Evolutionary conservation across 2,888 invertebrate species (phyloP).

Genomic region (Eumacrocentrus americanus): DNA sequence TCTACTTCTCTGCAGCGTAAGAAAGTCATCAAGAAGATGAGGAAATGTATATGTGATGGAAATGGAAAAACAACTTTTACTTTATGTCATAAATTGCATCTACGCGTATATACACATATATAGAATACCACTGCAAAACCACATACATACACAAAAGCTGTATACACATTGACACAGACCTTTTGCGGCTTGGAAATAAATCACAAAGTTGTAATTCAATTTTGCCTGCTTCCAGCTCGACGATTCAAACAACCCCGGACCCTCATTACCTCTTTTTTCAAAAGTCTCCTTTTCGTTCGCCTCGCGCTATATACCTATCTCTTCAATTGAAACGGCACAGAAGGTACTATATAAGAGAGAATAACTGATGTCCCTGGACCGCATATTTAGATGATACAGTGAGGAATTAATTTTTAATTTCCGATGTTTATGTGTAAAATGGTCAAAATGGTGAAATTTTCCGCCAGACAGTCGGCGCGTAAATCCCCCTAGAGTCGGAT

Average conservation of each 20-base stretch:
- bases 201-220: slow-evolving; percentile 6
- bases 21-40: too few species aligned
- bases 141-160: not conserved
- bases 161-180: not conserved
- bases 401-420: not conserved
- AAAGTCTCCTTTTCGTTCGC: not conserved
- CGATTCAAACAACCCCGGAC: not conserved
- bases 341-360: too few species aligned
- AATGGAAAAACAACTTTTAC: too few species aligned
- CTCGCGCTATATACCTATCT: too few species aligned
- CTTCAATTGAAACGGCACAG: too few species aligned
- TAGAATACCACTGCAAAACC: too few species aligned
- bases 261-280: not conserved
- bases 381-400: too few species aligned
- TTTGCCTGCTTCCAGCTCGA: not conserved
- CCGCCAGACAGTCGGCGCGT: slow-evolving; percentile 16
- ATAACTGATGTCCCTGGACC: too few species aligned
- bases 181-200: not conserved
- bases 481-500: slow-evolving; percentile 24
- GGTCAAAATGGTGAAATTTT: not conserved
- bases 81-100: too few species aligned
- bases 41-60: too few species aligned
- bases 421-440: not conserved
- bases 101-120: too few species aligned
- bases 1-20: too few species aligned